phyloP scores from a whole-genome alignment of 2,888 invertebrate species.

The Linhomoeus sp. region DNA sequence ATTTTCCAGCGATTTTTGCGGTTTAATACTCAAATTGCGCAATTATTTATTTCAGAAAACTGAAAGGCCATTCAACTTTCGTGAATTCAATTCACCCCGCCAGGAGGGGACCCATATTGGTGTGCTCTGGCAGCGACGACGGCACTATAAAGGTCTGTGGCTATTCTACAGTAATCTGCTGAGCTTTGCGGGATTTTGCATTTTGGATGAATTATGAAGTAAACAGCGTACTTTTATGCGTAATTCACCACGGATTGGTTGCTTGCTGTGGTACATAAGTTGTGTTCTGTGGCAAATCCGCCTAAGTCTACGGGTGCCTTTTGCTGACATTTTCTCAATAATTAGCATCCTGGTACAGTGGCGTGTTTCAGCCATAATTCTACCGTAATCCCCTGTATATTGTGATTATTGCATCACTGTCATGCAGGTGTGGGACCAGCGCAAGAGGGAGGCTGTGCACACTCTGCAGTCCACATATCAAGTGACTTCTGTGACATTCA shows the following conservation, averaged over 20 bases:
- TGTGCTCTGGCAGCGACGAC: slow-evolving; percentile 88
- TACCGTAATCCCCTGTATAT: too few species aligned
- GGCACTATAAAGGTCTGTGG: slow-evolving; percentile 53
- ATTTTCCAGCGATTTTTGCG: too few species aligned
- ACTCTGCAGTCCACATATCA: slow-evolving; percentile 36
- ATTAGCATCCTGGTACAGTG: background rate
- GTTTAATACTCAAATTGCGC: too few species aligned
- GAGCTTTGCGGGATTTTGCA: background rate
- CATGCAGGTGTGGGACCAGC: slow-evolving; percentile 50
- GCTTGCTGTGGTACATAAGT: too few species aligned
- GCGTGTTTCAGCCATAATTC: too few species aligned
- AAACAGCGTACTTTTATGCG: background rate
- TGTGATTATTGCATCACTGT: background rate
- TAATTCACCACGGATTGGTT: background rate
- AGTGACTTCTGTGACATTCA: slow-evolving; percentile 69
- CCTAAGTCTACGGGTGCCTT: too few species aligned
- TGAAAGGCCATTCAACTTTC: slow-evolving; percentile 39
- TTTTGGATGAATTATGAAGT: background rate
- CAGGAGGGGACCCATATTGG: slow-evolving; percentile 64
- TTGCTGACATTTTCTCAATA: too few species aligned
- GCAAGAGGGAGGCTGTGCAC: slow-evolving; percentile 55
- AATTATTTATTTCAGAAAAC: slow-evolving; percentile 15
- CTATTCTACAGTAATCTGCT: background rate
- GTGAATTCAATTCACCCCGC: slow-evolving; percentile 42
- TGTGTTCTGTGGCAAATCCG: too few species aligned